Evolutionary conservation across 2,113 vertebrate genomes (phyloP).

Genomic region (Myrmophylax atrothorax): DNA sequence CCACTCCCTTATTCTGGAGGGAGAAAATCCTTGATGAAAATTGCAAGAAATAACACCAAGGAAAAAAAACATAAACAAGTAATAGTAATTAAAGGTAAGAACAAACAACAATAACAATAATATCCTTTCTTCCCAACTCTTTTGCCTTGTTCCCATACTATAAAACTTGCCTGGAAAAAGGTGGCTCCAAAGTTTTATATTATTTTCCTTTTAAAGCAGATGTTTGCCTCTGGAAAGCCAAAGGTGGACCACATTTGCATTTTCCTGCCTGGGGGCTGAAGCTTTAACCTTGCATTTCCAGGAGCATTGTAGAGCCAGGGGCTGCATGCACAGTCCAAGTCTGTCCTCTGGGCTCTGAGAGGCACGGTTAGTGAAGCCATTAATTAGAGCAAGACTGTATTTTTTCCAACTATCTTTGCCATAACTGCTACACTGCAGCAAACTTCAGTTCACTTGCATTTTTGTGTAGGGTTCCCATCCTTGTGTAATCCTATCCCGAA

Average conservation of each 20-base stretch:
- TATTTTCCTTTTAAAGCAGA: background rate
- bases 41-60: background rate
- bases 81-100: background rate
- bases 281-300: background rate
- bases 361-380: background rate
- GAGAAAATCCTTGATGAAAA: background rate
- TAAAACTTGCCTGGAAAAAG: background rate
- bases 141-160: background rate
- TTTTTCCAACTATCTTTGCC: background rate
- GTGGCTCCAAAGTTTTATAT: background rate
- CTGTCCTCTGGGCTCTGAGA: background rate
- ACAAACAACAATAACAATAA: background rate
- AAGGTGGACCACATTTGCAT: background rate
- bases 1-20: background rate
- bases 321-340: background rate
- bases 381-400: background rate
- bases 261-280: background rate
- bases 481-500: background rate
- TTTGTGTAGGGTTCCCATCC: background rate
- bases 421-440: background rate
- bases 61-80: background rate
- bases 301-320: background rate
- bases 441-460: background rate
- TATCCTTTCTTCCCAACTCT: background rate
- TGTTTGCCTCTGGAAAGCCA: background rate